phyloP scores from a whole-genome alignment of 2,113 vertebrate genomes.

The Vulpes vulpes region DNA sequence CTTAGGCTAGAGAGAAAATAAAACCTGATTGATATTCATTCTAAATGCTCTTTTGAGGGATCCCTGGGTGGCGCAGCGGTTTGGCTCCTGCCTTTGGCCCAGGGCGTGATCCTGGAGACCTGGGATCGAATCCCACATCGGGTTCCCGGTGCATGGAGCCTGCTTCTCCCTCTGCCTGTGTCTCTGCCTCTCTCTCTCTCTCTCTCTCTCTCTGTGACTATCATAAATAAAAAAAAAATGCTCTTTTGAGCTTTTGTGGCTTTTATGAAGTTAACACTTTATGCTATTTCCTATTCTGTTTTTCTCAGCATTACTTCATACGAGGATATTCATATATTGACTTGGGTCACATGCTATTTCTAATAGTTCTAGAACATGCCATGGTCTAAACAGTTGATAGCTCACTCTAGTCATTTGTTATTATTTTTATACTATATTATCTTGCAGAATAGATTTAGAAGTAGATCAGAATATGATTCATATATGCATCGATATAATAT shows the following conservation, averaged over 20 bases:
- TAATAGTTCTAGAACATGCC: not conserved
- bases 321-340: not conserved
- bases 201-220: too few species aligned
- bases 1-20: conserved; percentile 31
- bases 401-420: not conserved
- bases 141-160: too few species aligned
- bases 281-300: not conserved
- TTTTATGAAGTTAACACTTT: not conserved
- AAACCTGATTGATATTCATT: conserved; percentile 36
- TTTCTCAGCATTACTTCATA: not conserved
- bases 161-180: too few species aligned
- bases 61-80: too few species aligned
- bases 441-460: conserved; percentile 12
- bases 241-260: not conserved
- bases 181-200: too few species aligned
- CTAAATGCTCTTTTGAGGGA: not conserved
- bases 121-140: too few species aligned
- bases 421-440: not conserved
- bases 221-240: not conserved
- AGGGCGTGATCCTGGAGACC: too few species aligned
- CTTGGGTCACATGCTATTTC: not conserved
- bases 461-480: not conserved
- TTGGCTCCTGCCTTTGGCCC: too few species aligned
- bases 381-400: not conserved
- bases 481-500: not conserved